Percentiles rank a stretch among this genome's conserved stretches.
Evolutionary conservation across 2,113 vertebrate species (phyloP).

Genomic region (Talpa occidentalis): DNA sequence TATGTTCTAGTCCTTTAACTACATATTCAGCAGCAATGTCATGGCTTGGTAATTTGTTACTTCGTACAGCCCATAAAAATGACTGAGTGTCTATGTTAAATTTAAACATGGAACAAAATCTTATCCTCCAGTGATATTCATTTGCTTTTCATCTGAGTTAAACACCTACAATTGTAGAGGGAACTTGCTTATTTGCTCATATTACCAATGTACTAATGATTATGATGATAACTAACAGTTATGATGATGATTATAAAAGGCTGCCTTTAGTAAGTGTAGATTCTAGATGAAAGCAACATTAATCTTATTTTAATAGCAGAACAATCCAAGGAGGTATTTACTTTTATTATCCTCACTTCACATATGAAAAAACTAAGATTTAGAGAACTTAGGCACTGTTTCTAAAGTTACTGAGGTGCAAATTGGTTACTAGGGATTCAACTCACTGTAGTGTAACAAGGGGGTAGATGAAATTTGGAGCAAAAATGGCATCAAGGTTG

Average conservation of each 20-base stretch:
- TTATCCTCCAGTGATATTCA: not conserved
- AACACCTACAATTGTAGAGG: not conserved
- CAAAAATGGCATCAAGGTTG: not conserved
- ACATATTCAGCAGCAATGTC: not conserved
- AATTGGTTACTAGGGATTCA: not conserved
- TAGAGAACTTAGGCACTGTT: not conserved
- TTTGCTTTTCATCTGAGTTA: not conserved
- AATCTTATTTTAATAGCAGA: not conserved
- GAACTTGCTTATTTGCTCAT: not conserved
- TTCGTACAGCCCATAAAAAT: too few relatives aligned
- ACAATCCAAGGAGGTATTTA: not conserved
- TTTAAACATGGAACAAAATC: not conserved
- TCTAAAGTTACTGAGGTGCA: not conserved
- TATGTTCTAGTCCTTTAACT: not conserved
- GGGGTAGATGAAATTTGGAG: not conserved
- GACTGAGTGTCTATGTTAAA: not conserved
- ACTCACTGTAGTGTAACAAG: not conserved
- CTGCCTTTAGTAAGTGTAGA: not conserved
- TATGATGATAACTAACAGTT: not conserved
- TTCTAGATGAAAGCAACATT: not conserved
- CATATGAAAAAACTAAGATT: not conserved
- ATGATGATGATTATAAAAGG: not conserved
- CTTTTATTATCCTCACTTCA: not conserved
- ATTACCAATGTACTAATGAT: not conserved
- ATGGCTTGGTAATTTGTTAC: not conserved